These are phyloP conservation scores for Tridacna gigas DNA, from an alignment of 2,888 invertebrate genomes.

Conservation along the genomic window DNA sequence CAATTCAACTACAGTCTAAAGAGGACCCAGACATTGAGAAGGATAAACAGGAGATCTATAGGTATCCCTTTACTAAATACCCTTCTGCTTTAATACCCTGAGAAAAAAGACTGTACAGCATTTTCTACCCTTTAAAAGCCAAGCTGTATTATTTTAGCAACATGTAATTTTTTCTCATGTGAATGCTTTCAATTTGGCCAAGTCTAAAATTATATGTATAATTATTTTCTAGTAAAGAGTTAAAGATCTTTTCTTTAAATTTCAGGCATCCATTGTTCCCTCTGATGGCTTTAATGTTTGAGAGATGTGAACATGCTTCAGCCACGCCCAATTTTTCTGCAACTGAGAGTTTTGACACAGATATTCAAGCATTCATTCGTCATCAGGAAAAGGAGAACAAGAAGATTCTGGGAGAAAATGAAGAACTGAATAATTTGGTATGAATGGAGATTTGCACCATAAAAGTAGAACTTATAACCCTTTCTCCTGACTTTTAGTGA, in stretches of 20 bases:
- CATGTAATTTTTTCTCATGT: no score
- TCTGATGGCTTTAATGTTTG: constrained; percentile 83
- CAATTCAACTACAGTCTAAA: constrained; percentile 19
- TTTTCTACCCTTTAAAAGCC: neutral
- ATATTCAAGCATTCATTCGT: constrained; percentile 93
- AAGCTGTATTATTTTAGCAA: no score
- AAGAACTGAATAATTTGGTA: constrained; percentile 84
- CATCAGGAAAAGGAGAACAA: constrained; percentile 94
- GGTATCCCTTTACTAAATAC: constrained; percentile 51
- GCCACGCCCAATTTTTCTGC: constrained; percentile 78
- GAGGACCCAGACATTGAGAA: constrained; percentile 64
- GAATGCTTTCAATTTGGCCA: no score
- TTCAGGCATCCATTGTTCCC: constrained; percentile 86
- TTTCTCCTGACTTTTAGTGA: no score
- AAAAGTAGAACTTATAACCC: no score
- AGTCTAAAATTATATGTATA: no score
- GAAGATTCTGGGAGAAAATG: constrained; percentile 91
- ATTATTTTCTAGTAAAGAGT: no score
- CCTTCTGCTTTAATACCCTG: neutral
- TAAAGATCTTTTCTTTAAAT: neutral
- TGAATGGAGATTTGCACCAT: neutral
- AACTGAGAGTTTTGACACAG: constrained; percentile 81
- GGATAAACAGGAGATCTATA: constrained; percentile 77
- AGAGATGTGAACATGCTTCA: constrained; percentile 84
- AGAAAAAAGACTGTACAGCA: neutral